Evolutionary conservation across 2,797 vertebrate genomes (phyloP), one percentile per base, ranked within the genome.

Genomic region (Poeciliopsis presidionis): DNA sequence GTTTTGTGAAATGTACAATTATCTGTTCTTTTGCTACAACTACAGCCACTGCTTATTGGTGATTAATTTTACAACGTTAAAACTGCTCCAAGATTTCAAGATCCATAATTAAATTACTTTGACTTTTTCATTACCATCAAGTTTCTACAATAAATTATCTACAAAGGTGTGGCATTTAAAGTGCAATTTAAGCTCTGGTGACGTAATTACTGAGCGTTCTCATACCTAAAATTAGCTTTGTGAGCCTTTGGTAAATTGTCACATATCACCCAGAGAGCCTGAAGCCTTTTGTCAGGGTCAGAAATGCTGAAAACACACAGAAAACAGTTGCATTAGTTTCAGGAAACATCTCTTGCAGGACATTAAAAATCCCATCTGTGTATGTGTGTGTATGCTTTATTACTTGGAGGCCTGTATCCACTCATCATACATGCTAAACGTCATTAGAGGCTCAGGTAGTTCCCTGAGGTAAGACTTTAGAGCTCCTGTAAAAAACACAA

Each of bases 381-480:
- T 28, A 25, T 84, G 55, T 46, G 49, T 73, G 53, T 36, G 33
- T 84, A 51, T 45, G 61, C 1, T 33, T 46, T 73, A 95, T 96
- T 94, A 99, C 98, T 95, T 98, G 71, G 97, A 97, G 80, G 97
- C 96, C 81, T 98, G 96, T 41, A 95, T 95, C 98, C 98, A 99
- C 33, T 99, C 97, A 59, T 99, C 97, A 9, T 99, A 99, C 20
- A 98, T 87, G 81, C 94, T 90, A 85, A 97, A 99, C 53, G 97
- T 97, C 98, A 99, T 98, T 73, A 99, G 92, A 30, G 98, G 98
- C 82, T 99, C 98, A 25, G 98, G 98, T 86, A 99, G 92, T 87
- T 99, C 98, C 88, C 98, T 95, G 77, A 99, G 95, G 91, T 99
- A 99, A 63, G 98, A 99, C 93, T 99, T 99, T 88, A 99, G 94